Base-by-base conservation (phyloP, 1,140 invertebrate genomes). In the Notospermus geniculatus region DNA sequence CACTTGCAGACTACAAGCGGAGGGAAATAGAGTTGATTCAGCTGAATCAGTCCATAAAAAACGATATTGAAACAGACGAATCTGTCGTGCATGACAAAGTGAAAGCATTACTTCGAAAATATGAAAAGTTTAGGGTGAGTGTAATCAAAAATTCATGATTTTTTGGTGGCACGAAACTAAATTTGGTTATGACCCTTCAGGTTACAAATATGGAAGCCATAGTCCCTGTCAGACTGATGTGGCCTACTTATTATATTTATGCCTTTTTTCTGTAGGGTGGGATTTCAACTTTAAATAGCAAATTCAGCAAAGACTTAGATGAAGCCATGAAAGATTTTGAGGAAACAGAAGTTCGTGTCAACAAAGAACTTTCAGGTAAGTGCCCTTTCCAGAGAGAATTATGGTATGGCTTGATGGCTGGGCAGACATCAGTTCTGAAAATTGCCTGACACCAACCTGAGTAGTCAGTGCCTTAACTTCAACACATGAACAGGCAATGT, bases 41-140 rank as follows among this genome's bases (percentile, higher is more conserved):
- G 15, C 32, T 36, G 32, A 36, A 36, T 36, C 32, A 15, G 15
- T 36, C 32, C 4, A 23, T 50, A 5, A 50, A 50, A n/a, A 27
- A 50, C 9, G 46, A 50, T 50, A 50, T 50, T n/a, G 46, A 50
- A 50, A 50, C n/a, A 19, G 46, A 50, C n/a, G 46, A 50, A 27
- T 19, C 19, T 23, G 4, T 27, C 25, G 46, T 27, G 36, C 64
- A 75, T 46, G 72, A 67, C 55, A 63, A 68, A 53, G 76, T 78
- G 0, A 78, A 78, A 59, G 56, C 59, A 28, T 56, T 76, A 25
- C 64, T 78, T 4, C 59, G 76, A 54, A 73, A 66, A 69, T 78
- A 78, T 65, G 76, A 78, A 64, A 75, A 73, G 64, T 78, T 73
- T 64, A 70, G 76, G 62, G 76, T 77, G 64, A 69, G 64, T 62